phyloP scores from a whole-genome alignment of 2,888 invertebrate genomes.

The Antheraea assamensis region DNA sequence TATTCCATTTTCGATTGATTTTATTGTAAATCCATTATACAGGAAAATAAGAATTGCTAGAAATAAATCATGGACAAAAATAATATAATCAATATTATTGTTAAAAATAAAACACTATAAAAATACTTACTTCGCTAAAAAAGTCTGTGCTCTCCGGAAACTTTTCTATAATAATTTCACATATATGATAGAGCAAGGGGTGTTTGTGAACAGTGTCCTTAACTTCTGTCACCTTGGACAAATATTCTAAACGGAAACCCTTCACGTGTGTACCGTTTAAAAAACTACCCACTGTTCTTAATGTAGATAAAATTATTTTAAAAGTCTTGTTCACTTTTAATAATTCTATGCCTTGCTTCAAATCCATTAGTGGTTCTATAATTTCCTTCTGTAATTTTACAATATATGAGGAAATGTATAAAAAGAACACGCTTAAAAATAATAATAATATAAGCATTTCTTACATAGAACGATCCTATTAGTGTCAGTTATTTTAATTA shows the following conservation, averaged over 20 bases:
- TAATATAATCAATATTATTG: too few relatives aligned
- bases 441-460: background rate
- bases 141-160: constrained; percentile 97
- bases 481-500: background rate
- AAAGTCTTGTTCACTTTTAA: constrained; percentile 96
- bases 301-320: constrained; percentile 95
- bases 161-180: constrained; percentile 98
- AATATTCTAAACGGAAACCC: constrained; percentile 98
- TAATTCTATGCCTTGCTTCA: constrained; percentile 97
- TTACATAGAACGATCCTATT: background rate
- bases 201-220: constrained; percentile 99
- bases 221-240: constrained; percentile 98
- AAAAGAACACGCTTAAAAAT: background rate
- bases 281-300: constrained; percentile 97
- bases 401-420: background rate
- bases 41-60: background rate
- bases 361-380: constrained; percentile 98
- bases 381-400: constrained; percentile 89
- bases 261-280: constrained; percentile 96
- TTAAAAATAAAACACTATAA: constrained; percentile 7
- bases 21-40: background rate
- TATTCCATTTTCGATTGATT: background rate
- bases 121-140: constrained; percentile 92
- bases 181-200: constrained; percentile 97
- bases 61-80: background rate